Evolutionary conservation across 2,113 vertebrate genomes (phyloP).

Genomic region (Lampris megalopsis): DNA sequence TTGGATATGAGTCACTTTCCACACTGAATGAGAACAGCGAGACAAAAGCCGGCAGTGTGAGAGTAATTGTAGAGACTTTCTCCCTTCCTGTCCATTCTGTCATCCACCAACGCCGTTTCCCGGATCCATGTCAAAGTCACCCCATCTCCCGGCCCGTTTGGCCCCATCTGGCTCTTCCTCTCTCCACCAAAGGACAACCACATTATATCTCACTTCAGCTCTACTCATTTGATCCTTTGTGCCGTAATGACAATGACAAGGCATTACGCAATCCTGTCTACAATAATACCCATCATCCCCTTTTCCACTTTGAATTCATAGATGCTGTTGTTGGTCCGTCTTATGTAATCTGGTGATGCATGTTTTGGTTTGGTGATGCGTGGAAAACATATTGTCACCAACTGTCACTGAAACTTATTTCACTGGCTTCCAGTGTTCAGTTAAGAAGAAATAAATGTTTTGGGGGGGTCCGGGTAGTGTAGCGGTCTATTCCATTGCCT

Average conservation of each 20-base stretch:
- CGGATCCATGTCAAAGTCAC: background rate
- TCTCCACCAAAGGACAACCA: background rate
- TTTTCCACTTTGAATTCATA: background rate
- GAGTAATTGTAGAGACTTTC: background rate
- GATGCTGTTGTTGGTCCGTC: background rate
- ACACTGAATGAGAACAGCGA: too few species aligned
- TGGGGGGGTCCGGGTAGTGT: too few species aligned
- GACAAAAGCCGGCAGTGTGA: too few species aligned
- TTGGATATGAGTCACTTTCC: too few species aligned
- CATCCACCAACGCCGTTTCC: background rate
- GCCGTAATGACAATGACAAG: constrained; percentile 11
- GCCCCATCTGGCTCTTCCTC: background rate
- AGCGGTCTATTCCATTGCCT: too few species aligned
- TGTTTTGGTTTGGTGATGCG: background rate
- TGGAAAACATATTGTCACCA: background rate
- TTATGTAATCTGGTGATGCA: background rate
- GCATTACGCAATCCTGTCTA: constrained; percentile 29
- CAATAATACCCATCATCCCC: background rate
- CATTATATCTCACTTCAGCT: background rate
- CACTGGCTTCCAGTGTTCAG: background rate
- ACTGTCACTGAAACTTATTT: background rate
- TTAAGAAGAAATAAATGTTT: too few species aligned
- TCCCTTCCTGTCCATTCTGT: background rate
- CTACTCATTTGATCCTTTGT: background rate
- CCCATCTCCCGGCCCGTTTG: background rate